Conservation (phyloP, 1,140 invertebrate genomes). For the Procambarus clarkii region DNA sequence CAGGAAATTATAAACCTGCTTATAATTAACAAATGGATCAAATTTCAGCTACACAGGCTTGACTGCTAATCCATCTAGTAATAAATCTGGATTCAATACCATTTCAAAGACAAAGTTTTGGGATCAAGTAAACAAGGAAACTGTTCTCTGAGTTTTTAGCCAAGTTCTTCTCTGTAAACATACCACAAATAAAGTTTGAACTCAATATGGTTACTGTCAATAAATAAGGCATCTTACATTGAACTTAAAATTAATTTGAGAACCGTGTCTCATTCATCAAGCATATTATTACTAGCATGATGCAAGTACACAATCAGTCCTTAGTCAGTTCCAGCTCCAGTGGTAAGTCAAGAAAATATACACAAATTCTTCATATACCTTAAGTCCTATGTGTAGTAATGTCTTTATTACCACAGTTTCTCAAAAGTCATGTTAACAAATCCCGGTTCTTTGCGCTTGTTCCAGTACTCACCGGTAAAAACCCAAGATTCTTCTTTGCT, state of each 20-base stretch:
- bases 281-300: not conserved
- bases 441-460: slow-evolving; percentile 74
- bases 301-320: not conserved
- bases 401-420: slow-evolving; percentile 57
- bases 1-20: not conserved
- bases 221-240: not conserved
- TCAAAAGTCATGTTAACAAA: slow-evolving; percentile 72
- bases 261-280: not conserved
- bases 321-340: too few species aligned
- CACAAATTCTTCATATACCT: not conserved
- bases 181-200: not conserved
- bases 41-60: not conserved
- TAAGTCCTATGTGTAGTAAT: not conserved
- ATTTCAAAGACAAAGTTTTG: not conserved
- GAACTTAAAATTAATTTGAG: too few species aligned
- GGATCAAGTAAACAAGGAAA: not conserved
- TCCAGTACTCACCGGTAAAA: slow-evolving; percentile 81
- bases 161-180: not conserved
- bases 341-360: not conserved
- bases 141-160: slow-evolving; percentile 8
- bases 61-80: too few species aligned
- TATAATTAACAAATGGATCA: not conserved
- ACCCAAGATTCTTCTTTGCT: slow-evolving; percentile 81
- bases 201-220: not conserved
- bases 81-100: not conserved